Base-by-base conservation (phyloP, 2,797 vertebrate species). In the Kryptopterus vitreolus region DNA sequence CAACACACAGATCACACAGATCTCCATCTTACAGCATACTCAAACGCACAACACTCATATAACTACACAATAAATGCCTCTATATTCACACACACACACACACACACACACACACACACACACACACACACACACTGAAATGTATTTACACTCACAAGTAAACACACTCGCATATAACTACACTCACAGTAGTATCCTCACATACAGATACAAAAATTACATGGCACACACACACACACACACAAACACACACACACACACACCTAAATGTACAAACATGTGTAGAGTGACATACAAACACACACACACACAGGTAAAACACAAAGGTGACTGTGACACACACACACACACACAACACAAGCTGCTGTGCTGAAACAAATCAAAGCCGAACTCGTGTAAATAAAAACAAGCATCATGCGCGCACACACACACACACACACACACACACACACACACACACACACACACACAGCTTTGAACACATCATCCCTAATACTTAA, bases 401-500 rank as follows among this genome's bases (percentile, higher is more conserved):
- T 52, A 29, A 12, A 33, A 29, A 9, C 61, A 10, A 15, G 11
- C 0, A 15, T 5, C 58, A 29, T 5, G 9, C 59, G 8, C 29
- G 1, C 7, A 62, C 22, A 3, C 55, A 24, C n/a, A 15, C 57
- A 29, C 24, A 59, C 24, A 4, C 55, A 5, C 24, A 90, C 88
- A 89, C 89, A 50, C 79, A 31, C 89, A 86, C 81, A 74, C 6
- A 18, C 84, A 10, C 3, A 38, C 29, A 33, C 61, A 38, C 85
- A 91, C 88, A 91, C 89, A 55, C 81, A 63, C 89, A 87, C 81
- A 70, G 18, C 1, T 50, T 7, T 6, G 38, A 43, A 43, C 7
- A 10, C 38, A 43, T 10, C 38, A 43, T 10, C 6, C 38, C 10
- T 10, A 43, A 43, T 10, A 43, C 38, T 43, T 10, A 1, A 10